These are phyloP conservation scores for Leptoteleia sp. DNA, from an alignment of 1,140 invertebrate species.

Conservation along the genomic window DNA sequence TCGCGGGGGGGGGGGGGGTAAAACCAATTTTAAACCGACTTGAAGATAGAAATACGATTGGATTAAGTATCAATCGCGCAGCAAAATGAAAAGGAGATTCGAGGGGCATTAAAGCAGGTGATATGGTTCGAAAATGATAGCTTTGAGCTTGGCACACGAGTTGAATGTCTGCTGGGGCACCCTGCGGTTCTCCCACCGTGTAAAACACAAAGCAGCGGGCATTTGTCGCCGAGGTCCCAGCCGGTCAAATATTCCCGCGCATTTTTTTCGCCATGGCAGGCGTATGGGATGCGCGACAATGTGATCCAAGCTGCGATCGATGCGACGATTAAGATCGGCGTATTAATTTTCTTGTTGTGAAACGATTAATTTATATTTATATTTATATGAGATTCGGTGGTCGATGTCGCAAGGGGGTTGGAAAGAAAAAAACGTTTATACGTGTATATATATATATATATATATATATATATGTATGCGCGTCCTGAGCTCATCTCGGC, in stretches of 20 bases:
- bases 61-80: conserved; percentile 6
- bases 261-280: conserved; percentile 41
- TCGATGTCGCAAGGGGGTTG: neutral
- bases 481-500: conserved; percentile 64
- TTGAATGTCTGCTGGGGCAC: conserved; percentile 62
- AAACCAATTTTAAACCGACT: too few species aligned
- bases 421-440: conserved; percentile 19
- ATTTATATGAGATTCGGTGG: neutral
- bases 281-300: conserved; percentile 8
- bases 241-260: conserved; percentile 57
- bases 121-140: conserved; percentile 56
- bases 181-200: conserved; percentile 66
- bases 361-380: neutral
- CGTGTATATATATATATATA: too few species aligned
- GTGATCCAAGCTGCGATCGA: neutral
- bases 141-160: conserved; percentile 73
- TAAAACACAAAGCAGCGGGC: conserved; percentile 70
- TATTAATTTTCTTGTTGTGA: neutral
- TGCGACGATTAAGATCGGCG: neutral
- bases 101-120: conserved; percentile 31
- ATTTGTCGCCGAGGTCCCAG: conserved; percentile 8
- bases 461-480: too few species aligned
- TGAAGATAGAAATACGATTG: neutral
- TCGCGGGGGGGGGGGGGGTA: too few species aligned
- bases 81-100: conserved; percentile 21